Conservation (phyloP, 2,113 vertebrate species). For the Panthera tigris region DNA sequence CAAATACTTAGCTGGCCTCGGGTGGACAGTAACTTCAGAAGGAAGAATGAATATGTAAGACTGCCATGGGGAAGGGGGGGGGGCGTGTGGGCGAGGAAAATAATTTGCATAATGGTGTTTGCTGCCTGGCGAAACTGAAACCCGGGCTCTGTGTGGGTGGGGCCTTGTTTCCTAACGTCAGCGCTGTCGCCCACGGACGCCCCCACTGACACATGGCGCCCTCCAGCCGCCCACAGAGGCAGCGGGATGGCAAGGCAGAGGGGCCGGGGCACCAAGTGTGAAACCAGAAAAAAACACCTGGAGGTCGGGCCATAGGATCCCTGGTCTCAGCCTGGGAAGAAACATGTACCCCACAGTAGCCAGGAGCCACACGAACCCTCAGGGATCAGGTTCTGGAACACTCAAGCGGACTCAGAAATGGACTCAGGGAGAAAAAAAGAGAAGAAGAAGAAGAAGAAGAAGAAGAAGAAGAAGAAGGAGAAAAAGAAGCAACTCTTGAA, state of each 20-base stretch:
- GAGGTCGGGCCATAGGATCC: background rate
- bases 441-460: background rate
- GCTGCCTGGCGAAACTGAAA: slow-evolving; percentile 71
- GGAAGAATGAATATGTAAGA: background rate
- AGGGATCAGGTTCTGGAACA: background rate
- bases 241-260: background rate
- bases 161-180: slow-evolving; percentile 58
- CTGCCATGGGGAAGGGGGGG: background rate
- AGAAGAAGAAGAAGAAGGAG: background rate
- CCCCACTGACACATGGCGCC: background rate
- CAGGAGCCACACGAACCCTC: background rate
- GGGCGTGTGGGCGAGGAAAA: background rate
- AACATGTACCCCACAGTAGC: no score
- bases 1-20: background rate
- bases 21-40: background rate
- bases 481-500: background rate
- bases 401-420: background rate
- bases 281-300: background rate
- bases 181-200: background rate
- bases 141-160: slow-evolving; percentile 56
- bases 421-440: background rate
- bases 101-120: slow-evolving; percentile 65
- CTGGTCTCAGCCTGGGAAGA: background rate
- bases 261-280: background rate
- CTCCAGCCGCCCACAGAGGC: background rate